Percentiles rank a stretch among this genome's conserved stretches.
Conservation (phyloP, 2,113 vertebrate genomes). For the Hepsetus odoe region DNA sequence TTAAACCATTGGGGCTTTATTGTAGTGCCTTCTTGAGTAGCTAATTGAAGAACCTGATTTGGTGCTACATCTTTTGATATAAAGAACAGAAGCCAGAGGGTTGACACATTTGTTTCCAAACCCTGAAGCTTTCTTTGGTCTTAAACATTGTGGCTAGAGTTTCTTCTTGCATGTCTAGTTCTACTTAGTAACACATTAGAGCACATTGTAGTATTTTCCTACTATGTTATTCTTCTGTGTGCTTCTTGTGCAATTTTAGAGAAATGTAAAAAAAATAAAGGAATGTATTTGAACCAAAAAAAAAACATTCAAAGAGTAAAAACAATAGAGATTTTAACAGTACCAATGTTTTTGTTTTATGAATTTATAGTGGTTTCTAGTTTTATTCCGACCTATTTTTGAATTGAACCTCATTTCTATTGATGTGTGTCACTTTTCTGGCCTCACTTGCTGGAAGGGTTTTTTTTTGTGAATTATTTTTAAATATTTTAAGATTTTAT, state of each 20-base stretch:
- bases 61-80: conserved; percentile 65
- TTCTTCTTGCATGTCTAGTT: conserved; percentile 45
- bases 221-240: conserved; percentile 44
- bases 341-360: conserved; percentile 51
- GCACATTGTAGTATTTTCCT: conserved; percentile 1
- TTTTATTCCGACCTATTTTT: conserved; percentile 54
- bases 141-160: conserved; percentile 18
- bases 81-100: conserved; percentile 13
- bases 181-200: background rate
- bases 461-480: conserved; percentile 16
- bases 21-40: conserved; percentile 71
- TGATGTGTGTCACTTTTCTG: conserved; percentile 50
- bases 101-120: conserved; percentile 43
- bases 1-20: conserved; percentile 35
- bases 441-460: conserved; percentile 32
- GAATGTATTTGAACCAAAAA: conserved; percentile 64
- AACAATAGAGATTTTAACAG: too few species aligned
- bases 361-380: conserved; percentile 62
- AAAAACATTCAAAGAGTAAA: conserved; percentile 45
- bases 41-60: conserved; percentile 37
- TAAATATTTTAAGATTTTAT: conserved; percentile 60
- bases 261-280: background rate
- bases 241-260: conserved; percentile 58
- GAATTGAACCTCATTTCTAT: conserved; percentile 40
- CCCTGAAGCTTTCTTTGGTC: conserved; percentile 29